A percentile compares a stretch with the other conserved stretches of the same genome.
Evolutionary conservation across 2,888 invertebrate species (phyloP).

Genomic region (Apamea crenata): DNA sequence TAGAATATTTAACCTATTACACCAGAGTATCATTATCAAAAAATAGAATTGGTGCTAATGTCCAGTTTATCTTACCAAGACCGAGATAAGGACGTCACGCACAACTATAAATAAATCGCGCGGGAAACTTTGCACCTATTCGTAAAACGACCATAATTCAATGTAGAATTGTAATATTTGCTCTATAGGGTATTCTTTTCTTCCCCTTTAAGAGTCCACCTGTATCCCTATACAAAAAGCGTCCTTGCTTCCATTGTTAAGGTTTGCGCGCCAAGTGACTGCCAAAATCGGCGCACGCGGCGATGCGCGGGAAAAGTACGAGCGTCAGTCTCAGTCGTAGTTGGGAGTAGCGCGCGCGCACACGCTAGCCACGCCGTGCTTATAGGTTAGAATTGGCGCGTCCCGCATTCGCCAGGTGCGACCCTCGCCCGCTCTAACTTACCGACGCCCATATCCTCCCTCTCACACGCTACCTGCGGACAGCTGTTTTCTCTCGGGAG

Average conservation of each 20-base stretch:
- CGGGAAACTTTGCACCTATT: slow-evolving; percentile 48
- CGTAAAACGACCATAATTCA: slow-evolving; percentile 36
- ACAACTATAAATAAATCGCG: slow-evolving; percentile 69
- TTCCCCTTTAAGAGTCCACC: slow-evolving; percentile 85
- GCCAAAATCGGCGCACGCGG: slow-evolving; percentile 86
- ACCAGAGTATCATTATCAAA: slow-evolving; percentile 54
- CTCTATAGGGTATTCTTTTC: slow-evolving; percentile 63
- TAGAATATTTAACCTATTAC: slow-evolving; percentile 51
- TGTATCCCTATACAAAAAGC: slow-evolving; percentile 87
- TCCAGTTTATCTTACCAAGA: slow-evolving; percentile 71
- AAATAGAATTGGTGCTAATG: slow-evolving; percentile 62
- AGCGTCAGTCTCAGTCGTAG: slow-evolving; percentile 82
- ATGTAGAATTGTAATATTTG: slow-evolving; percentile 35
- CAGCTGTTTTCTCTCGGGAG: slow-evolving; percentile 90
- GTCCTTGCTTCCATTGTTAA: slow-evolving; percentile 88
- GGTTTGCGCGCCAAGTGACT: slow-evolving; percentile 89
- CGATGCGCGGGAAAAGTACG: slow-evolving; percentile 85
- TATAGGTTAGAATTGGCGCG: slow-evolving; percentile 90
- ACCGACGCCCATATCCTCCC: slow-evolving; percentile 70
- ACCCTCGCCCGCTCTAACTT: slow-evolving; percentile 81
- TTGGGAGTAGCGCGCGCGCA: slow-evolving; percentile 81
- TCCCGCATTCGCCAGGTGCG: slow-evolving; percentile 85
- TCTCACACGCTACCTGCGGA: slow-evolving; percentile 84
- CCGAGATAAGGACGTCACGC: slow-evolving; percentile 74
- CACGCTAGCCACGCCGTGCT: slow-evolving; percentile 77